These are phyloP conservation scores for Ornithorhynchus anatinus DNA, from an alignment of 2,113 vertebrate genomes.

Conservation along the genomic window DNA sequence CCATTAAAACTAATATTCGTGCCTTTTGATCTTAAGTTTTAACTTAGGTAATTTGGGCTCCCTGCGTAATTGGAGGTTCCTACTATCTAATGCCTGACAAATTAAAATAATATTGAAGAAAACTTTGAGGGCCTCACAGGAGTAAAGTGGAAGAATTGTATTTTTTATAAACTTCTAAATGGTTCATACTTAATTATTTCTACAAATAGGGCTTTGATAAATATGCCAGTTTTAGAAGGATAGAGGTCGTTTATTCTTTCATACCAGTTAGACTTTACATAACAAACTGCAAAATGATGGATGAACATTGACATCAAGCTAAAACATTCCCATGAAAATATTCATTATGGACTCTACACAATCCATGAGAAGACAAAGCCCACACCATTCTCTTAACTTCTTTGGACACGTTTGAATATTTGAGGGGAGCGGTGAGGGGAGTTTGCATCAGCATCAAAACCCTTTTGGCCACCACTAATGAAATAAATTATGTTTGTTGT, in stretches of 20 bases:
- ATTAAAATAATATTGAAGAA: constrained; percentile 50
- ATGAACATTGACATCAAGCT: constrained; percentile 58
- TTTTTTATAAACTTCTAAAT: constrained; percentile 4
- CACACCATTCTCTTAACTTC: constrained; percentile 32
- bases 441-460: constrained; percentile 41
- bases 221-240: constrained; percentile 25
- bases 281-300: constrained; percentile 54
- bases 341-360: constrained; percentile 49
- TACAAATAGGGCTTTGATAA: constrained; percentile 33
- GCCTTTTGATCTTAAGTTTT: constrained; percentile 57
- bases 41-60: constrained; percentile 49
- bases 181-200: constrained; percentile 37
- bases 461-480: constrained; percentile 58
- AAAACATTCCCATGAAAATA: constrained; percentile 66
- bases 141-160: constrained; percentile 24
- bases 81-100: constrained; percentile 52
- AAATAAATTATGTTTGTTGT: constrained; percentile 71
- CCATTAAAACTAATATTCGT: constrained; percentile 50
- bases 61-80: constrained; percentile 43
- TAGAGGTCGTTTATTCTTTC: constrained; percentile 46
- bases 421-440: constrained; percentile 37
- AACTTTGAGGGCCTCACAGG: constrained; percentile 22
- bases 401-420: constrained; percentile 31
- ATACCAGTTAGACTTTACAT: constrained; percentile 47
- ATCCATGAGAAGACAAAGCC: constrained; percentile 55